These are phyloP conservation scores for Euura lappo DNA, from an alignment of 1,140 invertebrate genomes.

Conservation along the genomic window DNA sequence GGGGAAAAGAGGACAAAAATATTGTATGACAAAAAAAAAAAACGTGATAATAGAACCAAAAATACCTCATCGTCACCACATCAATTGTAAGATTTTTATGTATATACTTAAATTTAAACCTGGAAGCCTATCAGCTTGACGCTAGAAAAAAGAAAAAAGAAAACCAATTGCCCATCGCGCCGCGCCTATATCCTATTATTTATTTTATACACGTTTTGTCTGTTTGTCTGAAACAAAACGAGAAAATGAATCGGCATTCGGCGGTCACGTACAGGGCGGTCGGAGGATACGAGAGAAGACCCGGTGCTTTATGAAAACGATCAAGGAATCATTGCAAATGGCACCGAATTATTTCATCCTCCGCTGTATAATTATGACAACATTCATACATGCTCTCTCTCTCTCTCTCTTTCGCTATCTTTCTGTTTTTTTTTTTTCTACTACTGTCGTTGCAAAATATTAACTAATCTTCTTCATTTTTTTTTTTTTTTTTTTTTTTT, in stretches of 20 bases:
- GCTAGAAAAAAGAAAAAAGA: slow-evolving; percentile 28
- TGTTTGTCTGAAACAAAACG: no score
- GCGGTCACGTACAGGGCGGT: neutral
- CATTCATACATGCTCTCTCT: neutral
- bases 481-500: neutral
- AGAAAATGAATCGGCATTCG: slow-evolving; percentile 15
- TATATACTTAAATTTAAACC: slow-evolving; percentile 53
- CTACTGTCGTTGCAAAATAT: slow-evolving; percentile 60
- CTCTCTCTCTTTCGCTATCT: no score
- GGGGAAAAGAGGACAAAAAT: no score
- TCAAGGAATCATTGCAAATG: neutral
- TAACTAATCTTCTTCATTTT: slow-evolving; percentile 55
- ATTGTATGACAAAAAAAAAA: no score
- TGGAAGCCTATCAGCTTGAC: slow-evolving; percentile 60
- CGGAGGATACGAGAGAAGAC: neutral
- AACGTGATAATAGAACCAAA: no score
- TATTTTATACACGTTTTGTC: neutral
- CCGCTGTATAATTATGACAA: slow-evolving; percentile 3
- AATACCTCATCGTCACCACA: slow-evolving; percentile 27
- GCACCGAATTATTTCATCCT: neutral
- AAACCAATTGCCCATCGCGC: slow-evolving; percentile 35
- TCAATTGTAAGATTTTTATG: slow-evolving; percentile 40
- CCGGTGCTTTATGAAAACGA: neutral
- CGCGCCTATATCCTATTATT: slow-evolving; percentile 26
- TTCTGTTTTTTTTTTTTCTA: slow-evolving; percentile 21